Percentiles rank a stretch among this genome's conserved stretches.
Conservation (phyloP, 2,888 invertebrate genomes). For the Ganaspis brasiliensis region DNA sequence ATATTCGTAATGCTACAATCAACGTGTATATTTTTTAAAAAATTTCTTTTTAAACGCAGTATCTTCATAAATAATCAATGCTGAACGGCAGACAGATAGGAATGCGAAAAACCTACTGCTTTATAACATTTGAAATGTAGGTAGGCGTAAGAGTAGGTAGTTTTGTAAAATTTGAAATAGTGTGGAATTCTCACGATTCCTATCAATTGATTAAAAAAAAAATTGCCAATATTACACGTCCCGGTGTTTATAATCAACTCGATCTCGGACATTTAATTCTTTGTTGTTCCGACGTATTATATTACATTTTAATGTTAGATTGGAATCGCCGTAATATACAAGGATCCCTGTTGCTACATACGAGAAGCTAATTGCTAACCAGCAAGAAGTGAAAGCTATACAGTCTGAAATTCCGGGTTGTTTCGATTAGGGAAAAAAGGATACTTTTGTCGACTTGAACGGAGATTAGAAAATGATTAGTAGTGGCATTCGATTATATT, state of each 20-base stretch:
- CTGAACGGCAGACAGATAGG: too few relatives aligned
- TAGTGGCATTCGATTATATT: constrained; percentile 12
- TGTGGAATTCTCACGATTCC: constrained; percentile 5
- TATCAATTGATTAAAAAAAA: constrained; percentile 13
- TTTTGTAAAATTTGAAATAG: too few relatives aligned
- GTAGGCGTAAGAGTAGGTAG: too few relatives aligned
- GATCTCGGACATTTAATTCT: constrained; percentile 24
- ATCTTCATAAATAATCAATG: too few relatives aligned
- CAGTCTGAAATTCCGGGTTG: constrained; percentile 26
- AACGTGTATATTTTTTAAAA: not conserved
- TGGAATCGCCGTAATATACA: constrained; percentile 28
- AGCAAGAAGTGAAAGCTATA: constrained; percentile 25
- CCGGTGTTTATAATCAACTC: constrained; percentile 4
- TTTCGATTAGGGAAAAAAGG: constrained; percentile 4
- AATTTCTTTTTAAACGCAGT: too few relatives aligned
- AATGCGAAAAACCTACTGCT: too few relatives aligned
- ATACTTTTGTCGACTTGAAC: constrained; percentile 2
- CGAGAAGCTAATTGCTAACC: constrained; percentile 13
- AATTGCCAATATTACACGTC: constrained; percentile 5
- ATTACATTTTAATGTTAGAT: constrained; percentile 32
- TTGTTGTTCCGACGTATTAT: constrained; percentile 24
- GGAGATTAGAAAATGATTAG: constrained; percentile 12
- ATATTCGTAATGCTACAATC: not conserved
- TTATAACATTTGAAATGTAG: too few relatives aligned
- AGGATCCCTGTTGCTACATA: constrained; percentile 20